Evolutionary conservation across 2,888 invertebrate species (phyloP).

Genomic region (Acleris literana): DNA sequence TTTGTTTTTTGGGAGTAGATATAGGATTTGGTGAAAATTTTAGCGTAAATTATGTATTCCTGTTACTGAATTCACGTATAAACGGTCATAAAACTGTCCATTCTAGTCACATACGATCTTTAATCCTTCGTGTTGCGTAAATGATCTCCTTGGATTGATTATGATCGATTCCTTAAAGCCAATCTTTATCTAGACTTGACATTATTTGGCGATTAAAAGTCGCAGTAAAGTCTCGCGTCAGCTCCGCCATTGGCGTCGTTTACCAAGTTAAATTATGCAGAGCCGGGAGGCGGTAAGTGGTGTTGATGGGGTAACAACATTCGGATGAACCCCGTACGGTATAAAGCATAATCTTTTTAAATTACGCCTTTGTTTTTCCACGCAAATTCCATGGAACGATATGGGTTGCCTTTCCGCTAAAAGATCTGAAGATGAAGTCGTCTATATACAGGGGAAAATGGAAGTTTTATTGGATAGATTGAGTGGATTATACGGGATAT

Average conservation of each 20-base stretch:
- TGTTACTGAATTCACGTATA: too few species aligned
- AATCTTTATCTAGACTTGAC: too few species aligned
- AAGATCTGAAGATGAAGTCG: constrained; percentile 25
- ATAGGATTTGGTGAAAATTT: too few species aligned
- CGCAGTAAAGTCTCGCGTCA: constrained; percentile 11
- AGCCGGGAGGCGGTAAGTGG: constrained; percentile 46
- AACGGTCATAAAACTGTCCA: too few species aligned
- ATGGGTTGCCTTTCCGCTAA: constrained; percentile 19
- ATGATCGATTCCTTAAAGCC: too few species aligned
- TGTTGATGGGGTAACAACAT: constrained; percentile 50
- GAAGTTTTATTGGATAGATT: constrained; percentile 33
- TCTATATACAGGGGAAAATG: constrained; percentile 24
- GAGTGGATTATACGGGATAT: constrained; percentile 31
- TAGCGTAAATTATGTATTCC: too few species aligned
- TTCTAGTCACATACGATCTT: too few species aligned
- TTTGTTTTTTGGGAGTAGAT: too few species aligned
- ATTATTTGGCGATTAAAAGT: not conserved
- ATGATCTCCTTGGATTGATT: too few species aligned
- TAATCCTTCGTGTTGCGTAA: too few species aligned
- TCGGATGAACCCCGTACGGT: constrained; percentile 42
- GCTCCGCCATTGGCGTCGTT: constrained; percentile 20
- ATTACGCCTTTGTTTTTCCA: constrained; percentile 37
- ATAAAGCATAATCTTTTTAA: constrained; percentile 44
- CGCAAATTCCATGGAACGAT: constrained; percentile 27
- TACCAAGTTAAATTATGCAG: constrained; percentile 55